Evolutionary conservation across 2,888 invertebrate species (phyloP).

Genomic region (Zygogramma bicolorata): DNA sequence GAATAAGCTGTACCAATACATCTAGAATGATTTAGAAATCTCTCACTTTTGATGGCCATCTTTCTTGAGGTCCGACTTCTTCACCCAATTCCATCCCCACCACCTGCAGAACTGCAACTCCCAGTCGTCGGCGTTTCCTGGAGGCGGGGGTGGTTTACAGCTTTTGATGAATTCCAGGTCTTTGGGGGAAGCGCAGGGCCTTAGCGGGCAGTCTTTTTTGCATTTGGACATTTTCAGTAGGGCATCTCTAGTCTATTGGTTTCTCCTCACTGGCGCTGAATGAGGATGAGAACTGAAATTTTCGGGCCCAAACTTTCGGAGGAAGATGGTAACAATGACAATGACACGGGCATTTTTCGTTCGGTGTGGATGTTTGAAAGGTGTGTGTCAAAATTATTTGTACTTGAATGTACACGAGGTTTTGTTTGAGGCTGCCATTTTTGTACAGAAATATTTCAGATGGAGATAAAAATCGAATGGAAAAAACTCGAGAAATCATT

Average conservation of each 20-base stretch:
- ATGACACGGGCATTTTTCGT: not conserved
- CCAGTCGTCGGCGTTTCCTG: conserved; percentile 48
- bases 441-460: no score
- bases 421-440: no score
- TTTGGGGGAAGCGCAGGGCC: not conserved
- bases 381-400: not conserved
- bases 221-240: no score
- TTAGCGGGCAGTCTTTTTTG: not conserved
- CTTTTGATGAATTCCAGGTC: not conserved
- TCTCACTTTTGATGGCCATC: not conserved
- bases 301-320: not conserved
- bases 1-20: no score
- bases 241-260: no score
- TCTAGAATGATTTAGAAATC: no score
- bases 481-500: no score
- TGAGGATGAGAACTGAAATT: no score
- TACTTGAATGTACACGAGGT: no score
- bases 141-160: conserved; percentile 42
- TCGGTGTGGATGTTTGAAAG: not conserved
- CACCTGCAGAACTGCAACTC: conserved; percentile 54
- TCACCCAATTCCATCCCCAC: conserved; percentile 57
- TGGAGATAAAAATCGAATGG: no score
- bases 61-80: conserved; percentile 28
- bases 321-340: not conserved
- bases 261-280: no score